Conservation (phyloP, 2,113 vertebrate genomes). For the Chrysochloris asiatica region DNA sequence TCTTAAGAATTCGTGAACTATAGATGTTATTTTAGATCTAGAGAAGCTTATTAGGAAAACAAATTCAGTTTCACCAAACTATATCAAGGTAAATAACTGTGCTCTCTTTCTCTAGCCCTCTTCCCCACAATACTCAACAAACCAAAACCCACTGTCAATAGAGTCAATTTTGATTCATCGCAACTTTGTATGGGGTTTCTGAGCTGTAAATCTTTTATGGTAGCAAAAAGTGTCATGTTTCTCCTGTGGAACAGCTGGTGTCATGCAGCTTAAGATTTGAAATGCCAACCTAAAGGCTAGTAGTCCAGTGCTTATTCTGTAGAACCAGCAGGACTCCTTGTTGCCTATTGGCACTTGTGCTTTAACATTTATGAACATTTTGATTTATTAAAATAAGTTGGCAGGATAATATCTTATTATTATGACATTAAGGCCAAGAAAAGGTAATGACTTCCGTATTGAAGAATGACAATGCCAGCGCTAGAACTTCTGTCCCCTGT, state of each 20-base stretch:
- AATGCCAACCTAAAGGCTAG: no score
- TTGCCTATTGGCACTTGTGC: not conserved
- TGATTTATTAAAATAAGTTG: slow-evolving; percentile 19
- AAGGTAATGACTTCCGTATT: not conserved
- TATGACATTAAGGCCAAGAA: slow-evolving; percentile 16
- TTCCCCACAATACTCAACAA: no score
- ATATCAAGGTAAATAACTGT: not conserved
- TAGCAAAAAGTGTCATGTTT: no score
- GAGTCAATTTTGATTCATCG: no score
- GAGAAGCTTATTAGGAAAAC: not conserved
- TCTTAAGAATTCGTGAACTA: not conserved
- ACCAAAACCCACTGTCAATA: no score
- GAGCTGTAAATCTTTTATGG: no score
- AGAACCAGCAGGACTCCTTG: no score
- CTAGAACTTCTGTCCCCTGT: not conserved
- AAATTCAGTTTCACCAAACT: slow-evolving; percentile 9
- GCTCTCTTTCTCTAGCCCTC: not conserved
- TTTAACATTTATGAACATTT: not conserved
- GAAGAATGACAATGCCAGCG: not conserved
- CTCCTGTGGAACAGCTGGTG: no score
- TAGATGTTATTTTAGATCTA: slow-evolving; percentile 6
- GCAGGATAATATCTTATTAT: slow-evolving; percentile 6
- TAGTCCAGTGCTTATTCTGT: no score
- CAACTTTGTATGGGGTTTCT: no score
- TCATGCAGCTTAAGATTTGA: no score